Conservation (phyloP, 2,113 vertebrate genomes). For the Garra rufa region DNA sequence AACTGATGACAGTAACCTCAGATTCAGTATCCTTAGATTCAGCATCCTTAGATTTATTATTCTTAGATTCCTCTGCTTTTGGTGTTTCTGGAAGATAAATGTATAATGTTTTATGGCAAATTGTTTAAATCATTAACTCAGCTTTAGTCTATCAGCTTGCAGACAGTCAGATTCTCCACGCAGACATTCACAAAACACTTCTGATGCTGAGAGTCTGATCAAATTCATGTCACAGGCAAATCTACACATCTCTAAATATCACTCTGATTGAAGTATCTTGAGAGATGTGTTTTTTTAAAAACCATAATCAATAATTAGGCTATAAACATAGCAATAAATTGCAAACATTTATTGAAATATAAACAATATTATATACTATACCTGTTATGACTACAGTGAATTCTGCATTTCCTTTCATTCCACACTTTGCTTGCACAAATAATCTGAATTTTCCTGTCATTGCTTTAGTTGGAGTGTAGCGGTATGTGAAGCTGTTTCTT, state of each 20-base stretch:
- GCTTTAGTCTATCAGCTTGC: no score
- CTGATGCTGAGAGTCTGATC: background rate
- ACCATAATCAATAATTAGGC: background rate
- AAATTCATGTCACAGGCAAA: background rate
- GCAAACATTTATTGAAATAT: background rate
- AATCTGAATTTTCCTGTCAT: background rate
- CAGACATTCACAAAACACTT: background rate
- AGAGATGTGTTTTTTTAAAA: background rate
- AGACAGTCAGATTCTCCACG: background rate
- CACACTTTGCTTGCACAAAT: rapidly evolving
- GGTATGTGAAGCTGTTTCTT: background rate
- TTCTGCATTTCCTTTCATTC: rapidly evolving
- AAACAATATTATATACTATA: background rate
- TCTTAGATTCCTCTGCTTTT: no score
- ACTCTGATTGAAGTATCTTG: background rate
- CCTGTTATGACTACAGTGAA: background rate
- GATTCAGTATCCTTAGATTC: no score
- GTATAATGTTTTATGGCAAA: background rate
- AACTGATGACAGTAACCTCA: background rate
- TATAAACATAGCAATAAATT: background rate
- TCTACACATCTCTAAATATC: background rate
- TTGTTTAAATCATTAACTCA: background rate
- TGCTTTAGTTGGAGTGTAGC: background rate
- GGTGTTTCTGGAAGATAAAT: background rate
- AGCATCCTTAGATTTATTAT: background rate